A percentile compares a stretch with the other conserved stretches of the same genome.
These are phyloP conservation scores for Tragelaphus imberbis DNA, from an alignment of 2,113 vertebrate species.

Conservation along the genomic window DNA sequence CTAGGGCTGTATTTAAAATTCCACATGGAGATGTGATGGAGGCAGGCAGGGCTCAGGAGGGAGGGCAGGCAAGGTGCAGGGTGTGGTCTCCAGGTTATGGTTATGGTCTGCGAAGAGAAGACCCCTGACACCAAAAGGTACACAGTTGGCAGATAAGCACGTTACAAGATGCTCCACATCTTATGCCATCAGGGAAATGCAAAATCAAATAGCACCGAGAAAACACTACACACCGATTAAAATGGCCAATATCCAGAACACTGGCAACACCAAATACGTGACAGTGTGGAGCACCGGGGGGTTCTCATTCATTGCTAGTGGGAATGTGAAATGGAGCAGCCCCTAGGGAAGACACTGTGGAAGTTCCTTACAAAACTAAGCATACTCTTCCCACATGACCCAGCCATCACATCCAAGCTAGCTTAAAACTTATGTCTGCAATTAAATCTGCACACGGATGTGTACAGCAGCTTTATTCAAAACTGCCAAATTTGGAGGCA, in stretches of 20 bases:
- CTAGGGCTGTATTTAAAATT: not conserved
- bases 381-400: not conserved
- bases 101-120: not conserved
- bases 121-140: not conserved
- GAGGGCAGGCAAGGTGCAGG: not conserved
- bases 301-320: not conserved
- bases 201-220: not conserved
- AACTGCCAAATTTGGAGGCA: not conserved
- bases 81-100: not conserved
- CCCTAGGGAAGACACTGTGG: not conserved
- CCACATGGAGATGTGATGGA: not conserved
- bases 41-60: not conserved
- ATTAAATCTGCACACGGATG: accelerated
- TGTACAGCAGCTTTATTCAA: not conserved
- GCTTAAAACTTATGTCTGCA: not conserved
- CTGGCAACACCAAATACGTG: not conserved
- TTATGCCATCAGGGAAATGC: not conserved
- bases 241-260: not conserved
- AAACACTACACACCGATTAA: not conserved
- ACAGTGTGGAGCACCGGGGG: not conserved
- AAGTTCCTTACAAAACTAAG: not conserved
- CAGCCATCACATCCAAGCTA: not conserved
- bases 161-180: no score
- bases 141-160: not conserved
- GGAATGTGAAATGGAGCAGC: not conserved